Evolutionary conservation across 2,797 vertebrate species (phyloP).

Genomic region (Spheniscus humboldti): DNA sequence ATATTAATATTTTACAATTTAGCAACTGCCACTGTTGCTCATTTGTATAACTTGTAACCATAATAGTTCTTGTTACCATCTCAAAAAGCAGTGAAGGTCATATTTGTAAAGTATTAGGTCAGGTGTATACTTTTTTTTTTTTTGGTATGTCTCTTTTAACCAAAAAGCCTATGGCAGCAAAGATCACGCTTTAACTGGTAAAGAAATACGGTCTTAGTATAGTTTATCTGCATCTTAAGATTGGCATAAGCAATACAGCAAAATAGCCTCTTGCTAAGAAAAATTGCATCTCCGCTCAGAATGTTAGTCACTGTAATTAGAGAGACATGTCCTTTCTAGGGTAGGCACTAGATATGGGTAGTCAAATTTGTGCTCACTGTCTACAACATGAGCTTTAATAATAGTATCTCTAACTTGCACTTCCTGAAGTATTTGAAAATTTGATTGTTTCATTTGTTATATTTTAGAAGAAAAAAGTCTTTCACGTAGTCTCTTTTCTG

Average conservation of each 20-base stretch:
- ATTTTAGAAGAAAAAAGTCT: background rate
- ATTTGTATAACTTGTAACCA: background rate
- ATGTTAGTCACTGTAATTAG: background rate
- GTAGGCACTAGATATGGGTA: background rate
- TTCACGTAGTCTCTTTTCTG: background rate
- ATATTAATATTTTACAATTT: constrained; percentile 50
- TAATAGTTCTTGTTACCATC: background rate
- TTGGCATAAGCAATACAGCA: background rate
- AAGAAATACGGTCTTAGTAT: background rate
- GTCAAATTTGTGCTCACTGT: background rate
- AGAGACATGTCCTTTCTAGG: background rate
- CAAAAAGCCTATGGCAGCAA: background rate
- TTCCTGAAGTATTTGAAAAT: background rate
- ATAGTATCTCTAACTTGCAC: background rate
- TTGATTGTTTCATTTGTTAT: background rate
- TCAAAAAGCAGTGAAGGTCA: background rate
- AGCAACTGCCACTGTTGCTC: background rate
- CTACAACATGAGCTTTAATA: background rate
- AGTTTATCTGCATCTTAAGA: background rate
- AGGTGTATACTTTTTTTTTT: background rate
- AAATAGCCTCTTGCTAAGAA: background rate
- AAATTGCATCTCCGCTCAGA: background rate
- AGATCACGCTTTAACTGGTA: background rate
- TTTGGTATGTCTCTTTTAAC: background rate
- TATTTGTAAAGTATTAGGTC: background rate